Evolutionary conservation across 2,113 vertebrate genomes (phyloP).

Genomic region (Amphiprion percula): DNA sequence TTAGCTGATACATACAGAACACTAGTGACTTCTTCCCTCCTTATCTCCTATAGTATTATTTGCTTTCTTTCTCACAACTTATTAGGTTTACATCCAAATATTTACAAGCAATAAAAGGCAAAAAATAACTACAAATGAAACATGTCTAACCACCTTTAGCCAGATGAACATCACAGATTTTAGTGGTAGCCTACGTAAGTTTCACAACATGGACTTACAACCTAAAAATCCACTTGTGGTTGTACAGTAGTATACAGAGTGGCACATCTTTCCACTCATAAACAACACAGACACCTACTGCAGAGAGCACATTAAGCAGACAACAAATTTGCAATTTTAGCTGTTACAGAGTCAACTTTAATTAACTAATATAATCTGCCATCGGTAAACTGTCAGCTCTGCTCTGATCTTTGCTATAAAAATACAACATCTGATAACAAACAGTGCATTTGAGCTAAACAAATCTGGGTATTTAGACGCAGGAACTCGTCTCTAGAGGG

Average conservation of each 20-base stretch:
- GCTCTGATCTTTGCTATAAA: too few relatives aligned
- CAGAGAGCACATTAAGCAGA: conserved; percentile 17
- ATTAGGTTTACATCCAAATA: background rate
- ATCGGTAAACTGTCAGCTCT: background rate
- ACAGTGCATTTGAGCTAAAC: too few relatives aligned
- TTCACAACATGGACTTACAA: background rate
- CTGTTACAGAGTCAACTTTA: background rate
- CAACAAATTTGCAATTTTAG: conserved; percentile 6
- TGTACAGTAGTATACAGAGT: background rate
- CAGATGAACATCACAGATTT: background rate
- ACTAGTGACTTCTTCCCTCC: background rate
- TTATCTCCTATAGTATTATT: conserved; percentile 5
- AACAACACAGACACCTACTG: conserved; percentile 15
- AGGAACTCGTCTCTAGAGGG: too few relatives aligned
- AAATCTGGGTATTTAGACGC: too few relatives aligned
- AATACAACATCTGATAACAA: too few relatives aligned
- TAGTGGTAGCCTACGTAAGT: background rate
- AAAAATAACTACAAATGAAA: background rate
- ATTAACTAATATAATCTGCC: conserved; percentile 24
- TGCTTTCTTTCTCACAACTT: conserved; percentile 13
- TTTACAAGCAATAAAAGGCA: background rate
- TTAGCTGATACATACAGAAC: background rate
- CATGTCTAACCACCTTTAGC: background rate
- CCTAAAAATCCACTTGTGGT: background rate
- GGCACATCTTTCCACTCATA: background rate